Conservation (phyloP, 2,888 invertebrate genomes). For the Petrophora chlorosata region DNA sequence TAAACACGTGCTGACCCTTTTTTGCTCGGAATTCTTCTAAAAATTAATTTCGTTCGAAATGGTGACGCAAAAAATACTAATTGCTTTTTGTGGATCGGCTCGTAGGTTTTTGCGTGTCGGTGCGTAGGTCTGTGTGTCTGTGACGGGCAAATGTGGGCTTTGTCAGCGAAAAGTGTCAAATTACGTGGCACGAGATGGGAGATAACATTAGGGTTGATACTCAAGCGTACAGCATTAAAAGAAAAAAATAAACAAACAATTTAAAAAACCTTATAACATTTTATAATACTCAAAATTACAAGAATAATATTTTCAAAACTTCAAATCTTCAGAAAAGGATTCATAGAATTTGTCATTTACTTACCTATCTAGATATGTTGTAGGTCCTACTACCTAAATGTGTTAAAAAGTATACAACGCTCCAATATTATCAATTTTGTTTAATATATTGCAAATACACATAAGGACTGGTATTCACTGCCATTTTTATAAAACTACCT, state of each 20-base stretch:
- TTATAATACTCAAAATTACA: too few species aligned
- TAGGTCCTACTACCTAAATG: too few species aligned
- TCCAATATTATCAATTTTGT: too few species aligned
- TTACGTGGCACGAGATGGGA: slow-evolving; percentile 80
- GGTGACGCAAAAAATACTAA: slow-evolving; percentile 73
- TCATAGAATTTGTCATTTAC: too few species aligned
- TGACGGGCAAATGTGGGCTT: slow-evolving; percentile 78
- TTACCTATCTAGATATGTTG: too few species aligned
- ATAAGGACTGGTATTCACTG: too few species aligned
- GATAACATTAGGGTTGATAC: slow-evolving; percentile 69
- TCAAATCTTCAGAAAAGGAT: too few species aligned
- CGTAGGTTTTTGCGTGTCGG: slow-evolving; percentile 69
- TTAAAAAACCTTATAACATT: too few species aligned
- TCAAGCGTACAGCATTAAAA: background rate
- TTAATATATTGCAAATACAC: too few species aligned
- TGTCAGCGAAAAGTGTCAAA: slow-evolving; percentile 83
- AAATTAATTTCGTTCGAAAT: slow-evolving; percentile 76
- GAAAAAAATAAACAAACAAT: background rate
- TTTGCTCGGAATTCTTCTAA: slow-evolving; percentile 66
- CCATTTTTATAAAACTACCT: too few species aligned
- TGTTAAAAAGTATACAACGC: too few species aligned
- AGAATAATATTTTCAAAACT: too few species aligned
- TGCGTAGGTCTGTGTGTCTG: slow-evolving; percentile 61
- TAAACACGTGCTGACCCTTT: slow-evolving; percentile 77
- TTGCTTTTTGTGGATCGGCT: slow-evolving; percentile 72